These are phyloP conservation scores for Lepidocolaptes lacrymiger DNA, from an alignment of 2,797 vertebrate species.

Conservation along the genomic window DNA sequence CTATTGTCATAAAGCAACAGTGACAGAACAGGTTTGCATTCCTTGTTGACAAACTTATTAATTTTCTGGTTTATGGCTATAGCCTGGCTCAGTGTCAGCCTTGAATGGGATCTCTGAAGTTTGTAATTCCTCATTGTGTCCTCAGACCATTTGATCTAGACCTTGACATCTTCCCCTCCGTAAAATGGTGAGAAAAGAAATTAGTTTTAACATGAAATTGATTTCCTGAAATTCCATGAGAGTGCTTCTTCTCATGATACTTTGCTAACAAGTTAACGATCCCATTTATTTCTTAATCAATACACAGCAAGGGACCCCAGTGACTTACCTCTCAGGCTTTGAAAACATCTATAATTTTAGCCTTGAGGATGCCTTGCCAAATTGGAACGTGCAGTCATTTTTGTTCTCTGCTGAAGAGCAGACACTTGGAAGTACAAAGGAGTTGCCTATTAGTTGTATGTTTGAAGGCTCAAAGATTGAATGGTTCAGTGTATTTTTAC, in stretches of 20 bases:
- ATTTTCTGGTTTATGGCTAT: background rate
- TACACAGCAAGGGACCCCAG: background rate
- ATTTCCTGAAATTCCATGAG: conserved; percentile 33
- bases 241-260: background rate
- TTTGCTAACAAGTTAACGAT: conserved; percentile 40
- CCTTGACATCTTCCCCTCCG: background rate
- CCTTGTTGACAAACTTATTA: background rate
- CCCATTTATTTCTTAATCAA: conserved; percentile 47
- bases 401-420: background rate
- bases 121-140: background rate
- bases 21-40: background rate
- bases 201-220: conserved; percentile 32
- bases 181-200: conserved; percentile 17
- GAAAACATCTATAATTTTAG: conserved; percentile 27
- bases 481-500: background rate
- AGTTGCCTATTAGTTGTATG: background rate
- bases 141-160: background rate
- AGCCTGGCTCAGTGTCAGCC: background rate
- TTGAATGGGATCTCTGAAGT: background rate
- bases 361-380: background rate
- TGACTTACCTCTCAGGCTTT: conserved; percentile 6
- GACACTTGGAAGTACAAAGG: background rate
- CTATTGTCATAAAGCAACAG: background rate
- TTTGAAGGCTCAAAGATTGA: background rate
- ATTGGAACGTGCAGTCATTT: background rate